Evolutionary conservation across 2,797 vertebrate species (phyloP).

Genomic region (Platalea minor): DNA sequence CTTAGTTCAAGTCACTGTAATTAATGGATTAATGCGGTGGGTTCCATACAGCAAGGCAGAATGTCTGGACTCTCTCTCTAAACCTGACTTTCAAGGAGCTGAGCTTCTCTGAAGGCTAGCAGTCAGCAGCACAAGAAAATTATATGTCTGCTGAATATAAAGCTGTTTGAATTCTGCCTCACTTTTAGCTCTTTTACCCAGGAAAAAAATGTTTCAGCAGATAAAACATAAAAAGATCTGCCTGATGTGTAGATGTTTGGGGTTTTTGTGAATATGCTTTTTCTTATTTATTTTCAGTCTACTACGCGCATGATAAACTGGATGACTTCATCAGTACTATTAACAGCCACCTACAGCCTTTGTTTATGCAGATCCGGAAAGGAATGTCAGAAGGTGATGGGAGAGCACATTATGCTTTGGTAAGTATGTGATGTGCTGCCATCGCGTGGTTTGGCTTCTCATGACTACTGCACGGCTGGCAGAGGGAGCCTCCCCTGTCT

Average conservation of each 20-base stretch:
- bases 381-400: constrained; percentile 85
- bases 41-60: background rate
- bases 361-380: constrained; percentile 92
- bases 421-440: constrained; percentile 61
- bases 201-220: background rate
- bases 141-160: background rate
- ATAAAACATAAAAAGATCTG: background rate
- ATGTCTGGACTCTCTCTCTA: background rate
- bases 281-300: constrained; percentile 68
- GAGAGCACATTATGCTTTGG: constrained; percentile 84
- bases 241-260: background rate
- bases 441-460: background rate
- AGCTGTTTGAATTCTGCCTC: background rate
- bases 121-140: background rate
- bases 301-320: constrained; percentile 76
- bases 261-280: background rate
- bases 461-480: background rate
- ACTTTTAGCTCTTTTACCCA: background rate
- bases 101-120: background rate
- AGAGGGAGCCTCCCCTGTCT: background rate
- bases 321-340: constrained; percentile 87
- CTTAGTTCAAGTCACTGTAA: background rate
- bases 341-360: constrained; percentile 86
- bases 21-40: background rate
- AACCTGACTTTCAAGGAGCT: background rate